Percentiles rank a stretch among this genome's conserved stretches.
Conservation (phyloP, 2,797 vertebrate species). For the Myoxocephalus aenaeus region DNA sequence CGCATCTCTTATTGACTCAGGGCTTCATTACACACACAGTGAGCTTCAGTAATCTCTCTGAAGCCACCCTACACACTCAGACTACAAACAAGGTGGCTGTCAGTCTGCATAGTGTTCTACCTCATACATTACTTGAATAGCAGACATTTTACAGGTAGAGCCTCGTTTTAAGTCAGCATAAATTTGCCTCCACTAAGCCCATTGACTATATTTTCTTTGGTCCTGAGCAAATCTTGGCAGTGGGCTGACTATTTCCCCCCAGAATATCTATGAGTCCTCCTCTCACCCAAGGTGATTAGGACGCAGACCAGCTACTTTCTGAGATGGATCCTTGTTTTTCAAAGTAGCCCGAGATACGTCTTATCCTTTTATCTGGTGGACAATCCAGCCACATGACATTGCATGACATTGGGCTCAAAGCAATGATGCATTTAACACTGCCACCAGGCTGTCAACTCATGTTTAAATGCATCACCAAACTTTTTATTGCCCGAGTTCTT, state of each 20-base stretch:
- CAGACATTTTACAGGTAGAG: conserved; percentile 55
- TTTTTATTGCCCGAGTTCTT: background rate
- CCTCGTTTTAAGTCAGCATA: conserved; percentile 53
- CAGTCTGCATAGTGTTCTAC: conserved; percentile 64
- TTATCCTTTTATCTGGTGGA: conserved; percentile 28
- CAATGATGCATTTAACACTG: background rate
- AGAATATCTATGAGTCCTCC: conserved; percentile 45
- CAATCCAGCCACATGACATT: conserved; percentile 22
- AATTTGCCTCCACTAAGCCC: conserved; percentile 46
- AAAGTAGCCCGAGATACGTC: conserved; percentile 13
- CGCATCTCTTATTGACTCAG: conserved; percentile 80
- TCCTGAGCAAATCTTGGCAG: conserved; percentile 45
- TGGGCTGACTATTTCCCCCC: conserved; percentile 17
- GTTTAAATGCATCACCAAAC: background rate
- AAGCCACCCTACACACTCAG: conserved; percentile 72
- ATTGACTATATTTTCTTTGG: conserved; percentile 32
- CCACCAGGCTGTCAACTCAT: background rate
- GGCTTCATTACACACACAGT: conserved; percentile 81
- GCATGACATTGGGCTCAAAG: conserved; percentile 8
- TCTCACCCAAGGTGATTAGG: conserved; percentile 30
- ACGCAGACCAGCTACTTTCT: conserved; percentile 5
- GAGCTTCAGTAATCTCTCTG: conserved; percentile 82
- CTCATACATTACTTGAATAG: conserved; percentile 56
- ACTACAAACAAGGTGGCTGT: conserved; percentile 77
- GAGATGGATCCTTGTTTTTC: conserved; percentile 25